These are phyloP conservation scores for Bimastos eiseni DNA, from an alignment of 2,888 invertebrate species.

Conservation along the genomic window DNA sequence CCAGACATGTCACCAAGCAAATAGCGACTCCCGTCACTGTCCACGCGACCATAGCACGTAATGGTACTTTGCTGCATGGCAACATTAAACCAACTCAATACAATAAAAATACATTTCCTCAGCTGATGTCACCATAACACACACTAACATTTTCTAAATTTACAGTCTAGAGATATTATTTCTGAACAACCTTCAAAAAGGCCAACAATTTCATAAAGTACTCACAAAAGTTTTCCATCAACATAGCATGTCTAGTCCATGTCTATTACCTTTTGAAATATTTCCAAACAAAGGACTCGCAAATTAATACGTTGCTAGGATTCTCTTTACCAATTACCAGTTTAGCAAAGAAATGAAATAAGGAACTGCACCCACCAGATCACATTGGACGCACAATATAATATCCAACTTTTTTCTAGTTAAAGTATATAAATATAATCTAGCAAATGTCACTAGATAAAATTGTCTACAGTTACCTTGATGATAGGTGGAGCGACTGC, in stretches of 20 bases:
- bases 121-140: neutral
- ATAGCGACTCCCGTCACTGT: slow-evolving; percentile 85
- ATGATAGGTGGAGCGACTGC: slow-evolving; percentile 92
- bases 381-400: no score
- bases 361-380: no score
- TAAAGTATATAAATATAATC: no score
- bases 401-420: no score
- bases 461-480: slow-evolving; percentile 69
- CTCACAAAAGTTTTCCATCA: neutral
- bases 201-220: neutral
- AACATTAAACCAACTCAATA: neutral
- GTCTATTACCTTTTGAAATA: neutral
- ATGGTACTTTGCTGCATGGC: slow-evolving; percentile 84
- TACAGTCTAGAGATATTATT: neutral
- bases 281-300: neutral
- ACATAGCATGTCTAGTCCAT: neutral
- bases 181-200: neutral
- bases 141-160: neutral
- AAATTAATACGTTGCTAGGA: neutral
- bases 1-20: slow-evolving; percentile 89
- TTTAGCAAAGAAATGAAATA: no score
- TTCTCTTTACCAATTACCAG: no score
- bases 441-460: neutral
- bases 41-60: slow-evolving; percentile 90
- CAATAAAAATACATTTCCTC: neutral